Evolutionary conservation across 1,140 invertebrate genomes (phyloP).

Genomic region (Bombus vancouverensis): DNA sequence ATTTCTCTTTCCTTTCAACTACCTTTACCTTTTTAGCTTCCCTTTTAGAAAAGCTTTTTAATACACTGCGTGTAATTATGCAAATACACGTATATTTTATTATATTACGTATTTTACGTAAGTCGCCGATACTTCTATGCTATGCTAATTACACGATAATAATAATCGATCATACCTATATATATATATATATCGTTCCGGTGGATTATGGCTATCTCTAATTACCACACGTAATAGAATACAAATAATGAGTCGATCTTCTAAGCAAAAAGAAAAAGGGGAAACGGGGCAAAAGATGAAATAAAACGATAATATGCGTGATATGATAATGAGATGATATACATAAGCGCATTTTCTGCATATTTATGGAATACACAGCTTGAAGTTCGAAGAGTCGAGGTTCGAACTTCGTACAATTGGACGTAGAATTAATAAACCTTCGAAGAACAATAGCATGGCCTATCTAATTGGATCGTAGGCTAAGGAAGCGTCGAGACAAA

Average conservation of each 20-base stretch:
- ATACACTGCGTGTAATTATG: no score
- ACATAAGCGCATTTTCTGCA: neutral
- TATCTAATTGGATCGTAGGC: neutral
- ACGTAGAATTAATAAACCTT: neutral
- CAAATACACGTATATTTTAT: neutral
- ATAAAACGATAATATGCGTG: neutral
- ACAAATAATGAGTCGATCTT: no score
- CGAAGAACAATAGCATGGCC: neutral
- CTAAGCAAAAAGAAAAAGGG: no score
- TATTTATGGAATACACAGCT: neutral
- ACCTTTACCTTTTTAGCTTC: no score
- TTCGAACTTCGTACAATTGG: neutral
- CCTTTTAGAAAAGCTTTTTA: neutral
- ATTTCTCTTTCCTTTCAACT: no score
- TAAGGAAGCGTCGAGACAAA: conserved; percentile 16
- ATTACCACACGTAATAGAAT: no score
- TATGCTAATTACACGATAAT: no score
- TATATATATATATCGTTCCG: no score
- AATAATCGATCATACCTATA: no score
- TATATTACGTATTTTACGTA: no score
- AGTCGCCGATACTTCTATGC: no score
- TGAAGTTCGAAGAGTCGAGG: neutral
- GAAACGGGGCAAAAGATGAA: neutral
- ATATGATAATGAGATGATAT: neutral
- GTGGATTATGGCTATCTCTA: no score